A percentile compares a stretch with the other conserved stretches of the same genome.
Evolutionary conservation across 2,113 vertebrate genomes (phyloP).

Genomic region (Sporophila hypoxantha): DNA sequence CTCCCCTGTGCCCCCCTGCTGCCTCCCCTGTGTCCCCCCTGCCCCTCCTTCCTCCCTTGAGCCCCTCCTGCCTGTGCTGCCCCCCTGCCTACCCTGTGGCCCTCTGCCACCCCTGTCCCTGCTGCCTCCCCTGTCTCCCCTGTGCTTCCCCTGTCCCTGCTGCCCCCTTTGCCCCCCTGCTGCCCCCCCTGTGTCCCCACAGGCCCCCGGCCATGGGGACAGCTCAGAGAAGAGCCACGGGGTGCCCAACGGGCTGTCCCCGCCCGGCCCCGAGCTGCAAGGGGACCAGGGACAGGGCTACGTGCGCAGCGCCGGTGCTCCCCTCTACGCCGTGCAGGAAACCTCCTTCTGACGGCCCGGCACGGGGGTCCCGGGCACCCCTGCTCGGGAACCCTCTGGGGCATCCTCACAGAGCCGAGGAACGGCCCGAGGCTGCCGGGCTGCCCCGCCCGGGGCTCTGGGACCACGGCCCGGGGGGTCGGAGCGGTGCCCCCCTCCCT

Average conservation of each 20-base stretch:
- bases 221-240: neutral
- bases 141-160: too few species aligned
- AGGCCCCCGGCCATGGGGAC: fast-evolving
- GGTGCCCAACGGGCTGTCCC: neutral
- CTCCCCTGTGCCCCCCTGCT: too few species aligned
- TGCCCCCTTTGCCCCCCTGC: too few species aligned
- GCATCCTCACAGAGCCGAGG: slow-evolving; percentile 12
- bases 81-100: too few species aligned
- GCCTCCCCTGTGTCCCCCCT: too few species aligned
- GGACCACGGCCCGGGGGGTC: neutral
- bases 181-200: too few species aligned
- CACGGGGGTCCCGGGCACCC: fast-evolving
- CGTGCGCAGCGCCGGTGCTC: neutral
- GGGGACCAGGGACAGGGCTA: neutral
- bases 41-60: too few species aligned
- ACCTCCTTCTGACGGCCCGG: neutral
- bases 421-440: too few species aligned
- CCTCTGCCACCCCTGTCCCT: too few species aligned
- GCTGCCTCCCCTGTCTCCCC: neutral
- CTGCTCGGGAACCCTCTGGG: fast-evolving
- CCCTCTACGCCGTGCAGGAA: neutral
- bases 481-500: neutral
- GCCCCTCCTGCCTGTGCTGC: too few species aligned
- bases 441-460: neutral
- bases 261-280: fast-evolving